Conservation (phyloP, 2,113 vertebrate species). For the Protobothrops flavoviridis region DNA sequence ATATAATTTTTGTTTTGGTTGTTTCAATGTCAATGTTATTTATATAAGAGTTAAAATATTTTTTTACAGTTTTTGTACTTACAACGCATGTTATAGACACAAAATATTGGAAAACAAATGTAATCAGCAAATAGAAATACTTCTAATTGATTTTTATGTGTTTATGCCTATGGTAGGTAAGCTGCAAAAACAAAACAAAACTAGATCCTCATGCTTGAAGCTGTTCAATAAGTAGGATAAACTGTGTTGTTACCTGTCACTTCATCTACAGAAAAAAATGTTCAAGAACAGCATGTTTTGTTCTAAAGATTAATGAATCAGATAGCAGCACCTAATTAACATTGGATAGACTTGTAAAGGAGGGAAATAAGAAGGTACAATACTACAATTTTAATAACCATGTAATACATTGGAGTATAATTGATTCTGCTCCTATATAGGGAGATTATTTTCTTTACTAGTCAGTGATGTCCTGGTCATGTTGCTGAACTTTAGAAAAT, state of each 20-base stretch:
- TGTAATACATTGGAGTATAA: background rate
- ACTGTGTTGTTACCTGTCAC: background rate
- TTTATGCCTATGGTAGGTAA: background rate
- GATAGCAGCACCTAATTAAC: background rate
- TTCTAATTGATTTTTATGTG: background rate
- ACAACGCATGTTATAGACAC: background rate
- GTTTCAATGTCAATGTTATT: background rate
- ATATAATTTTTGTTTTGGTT: background rate
- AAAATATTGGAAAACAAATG: background rate
- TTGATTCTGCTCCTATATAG: background rate
- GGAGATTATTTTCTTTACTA: background rate
- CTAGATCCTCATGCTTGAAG: background rate
- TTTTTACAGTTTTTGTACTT: background rate
- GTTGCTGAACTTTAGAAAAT: background rate
- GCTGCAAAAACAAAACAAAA: background rate
- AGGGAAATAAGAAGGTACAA: background rate
- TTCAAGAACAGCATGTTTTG: background rate
- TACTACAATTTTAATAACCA: background rate
- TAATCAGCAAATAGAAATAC: background rate
- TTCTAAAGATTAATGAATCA: background rate
- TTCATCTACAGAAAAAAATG: background rate
- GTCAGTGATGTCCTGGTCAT: background rate
- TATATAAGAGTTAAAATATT: background rate
- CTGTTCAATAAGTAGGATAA: background rate
- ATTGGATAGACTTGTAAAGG: background rate